These are phyloP conservation scores for Empidonax alnorum DNA, from an alignment of 2,113 vertebrate species.

Conservation along the genomic window DNA sequence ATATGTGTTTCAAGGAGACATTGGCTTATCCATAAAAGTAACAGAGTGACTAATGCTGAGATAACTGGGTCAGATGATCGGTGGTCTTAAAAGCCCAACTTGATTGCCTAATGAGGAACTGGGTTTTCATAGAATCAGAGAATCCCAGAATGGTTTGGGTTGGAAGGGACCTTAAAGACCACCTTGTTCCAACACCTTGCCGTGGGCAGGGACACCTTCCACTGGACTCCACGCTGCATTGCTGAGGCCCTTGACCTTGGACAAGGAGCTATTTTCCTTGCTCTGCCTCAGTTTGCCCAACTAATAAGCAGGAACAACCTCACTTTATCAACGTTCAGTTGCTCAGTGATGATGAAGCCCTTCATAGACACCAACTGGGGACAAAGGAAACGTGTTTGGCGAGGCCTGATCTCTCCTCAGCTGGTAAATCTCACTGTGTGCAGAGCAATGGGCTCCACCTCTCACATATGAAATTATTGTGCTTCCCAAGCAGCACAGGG, in stretches of 20 bases:
- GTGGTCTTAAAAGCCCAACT: neutral
- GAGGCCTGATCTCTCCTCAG: neutral
- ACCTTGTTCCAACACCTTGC: neutral
- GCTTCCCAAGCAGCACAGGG: neutral
- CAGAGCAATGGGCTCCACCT: neutral
- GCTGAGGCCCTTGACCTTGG: neutral
- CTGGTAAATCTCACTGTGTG: accelerated
- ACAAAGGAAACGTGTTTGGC: neutral
- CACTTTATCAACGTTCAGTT: neutral
- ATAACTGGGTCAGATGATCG: neutral
- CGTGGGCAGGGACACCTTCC: neutral
- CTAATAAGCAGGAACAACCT: neutral
- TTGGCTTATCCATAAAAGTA: neutral
- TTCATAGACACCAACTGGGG: accelerated
- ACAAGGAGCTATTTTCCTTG: neutral
- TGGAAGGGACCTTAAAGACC: neutral
- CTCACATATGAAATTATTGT: accelerated
- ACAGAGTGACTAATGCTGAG: neutral
- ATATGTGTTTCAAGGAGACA: neutral
- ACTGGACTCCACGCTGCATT: neutral
- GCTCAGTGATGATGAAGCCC: neutral
- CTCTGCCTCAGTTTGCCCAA: neutral
- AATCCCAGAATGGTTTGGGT: neutral
- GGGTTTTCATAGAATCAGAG: neutral
- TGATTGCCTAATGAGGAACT: neutral